Percentiles rank a stretch among this genome's conserved stretches.
These are phyloP conservation scores for Matsumurasca onukii DNA, from an alignment of 1,140 invertebrate genomes.

Conservation along the genomic window DNA sequence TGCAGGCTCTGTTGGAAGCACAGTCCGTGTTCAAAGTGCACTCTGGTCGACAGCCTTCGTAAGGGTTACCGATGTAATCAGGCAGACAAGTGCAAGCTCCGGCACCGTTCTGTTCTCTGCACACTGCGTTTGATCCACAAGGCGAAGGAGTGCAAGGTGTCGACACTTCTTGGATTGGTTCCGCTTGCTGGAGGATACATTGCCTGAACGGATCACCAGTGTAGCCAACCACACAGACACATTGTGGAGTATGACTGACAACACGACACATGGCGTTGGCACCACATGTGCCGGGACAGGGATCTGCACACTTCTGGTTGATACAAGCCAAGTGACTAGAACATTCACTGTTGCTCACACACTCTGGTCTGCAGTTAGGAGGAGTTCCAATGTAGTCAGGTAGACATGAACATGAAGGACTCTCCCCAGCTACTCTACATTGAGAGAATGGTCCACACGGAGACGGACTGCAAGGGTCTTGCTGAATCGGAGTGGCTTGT, in stretches of 20 bases:
- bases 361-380: constrained; percentile 66
- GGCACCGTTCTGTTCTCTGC: constrained; percentile 73
- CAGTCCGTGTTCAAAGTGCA: constrained; percentile 70
- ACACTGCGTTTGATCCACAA: constrained; percentile 76
- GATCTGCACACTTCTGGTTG: constrained; percentile 67
- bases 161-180: constrained; percentile 41
- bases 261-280: constrained; percentile 67
- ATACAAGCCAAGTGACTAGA: constrained; percentile 62
- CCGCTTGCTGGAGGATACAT: constrained; percentile 55
- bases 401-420: constrained; percentile 65
- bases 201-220: constrained; percentile 67
- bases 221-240: constrained; percentile 62
- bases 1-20: constrained; percentile 62
- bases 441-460: constrained; percentile 60
- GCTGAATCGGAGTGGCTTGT: constrained; percentile 52
- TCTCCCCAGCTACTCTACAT: constrained; percentile 59
- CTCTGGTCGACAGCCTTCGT: constrained; percentile 63
- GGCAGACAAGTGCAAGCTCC: constrained; percentile 59
- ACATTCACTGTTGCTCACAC: constrained; percentile 66
- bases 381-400: constrained; percentile 61
- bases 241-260: constrained; percentile 69
- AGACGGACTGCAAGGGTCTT: constrained; percentile 54
- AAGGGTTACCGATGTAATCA: constrained; percentile 56
- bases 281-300: constrained; percentile 68
- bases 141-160: constrained; percentile 72